phyloP scores from a whole-genome alignment of 1,140 invertebrate species.

The Lepidurus couesii region DNA sequence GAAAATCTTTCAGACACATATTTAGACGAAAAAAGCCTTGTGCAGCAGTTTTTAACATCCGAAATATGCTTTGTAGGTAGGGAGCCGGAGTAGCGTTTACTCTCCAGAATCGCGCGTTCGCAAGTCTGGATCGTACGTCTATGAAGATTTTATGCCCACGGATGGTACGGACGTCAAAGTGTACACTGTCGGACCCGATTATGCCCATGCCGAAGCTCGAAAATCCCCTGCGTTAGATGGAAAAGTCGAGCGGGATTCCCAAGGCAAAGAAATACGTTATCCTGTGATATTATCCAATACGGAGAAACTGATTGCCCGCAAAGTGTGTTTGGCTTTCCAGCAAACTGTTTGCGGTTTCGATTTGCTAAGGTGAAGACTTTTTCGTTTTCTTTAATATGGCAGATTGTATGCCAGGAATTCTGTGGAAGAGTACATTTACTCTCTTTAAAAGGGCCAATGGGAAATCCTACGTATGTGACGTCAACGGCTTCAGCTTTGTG shows the following conservation, averaged over 20 bases:
- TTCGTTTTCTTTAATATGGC: background rate
- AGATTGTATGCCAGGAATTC: background rate
- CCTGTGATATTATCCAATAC: slow-evolving; percentile 95
- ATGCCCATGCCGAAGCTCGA: slow-evolving; percentile 96
- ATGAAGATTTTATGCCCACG: slow-evolving; percentile 99
- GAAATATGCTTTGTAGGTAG: slow-evolving; percentile 63
- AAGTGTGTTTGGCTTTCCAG: slow-evolving; percentile 96
- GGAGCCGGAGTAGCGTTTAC: slow-evolving; percentile 95
- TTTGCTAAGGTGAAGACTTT: slow-evolving; percentile 67
- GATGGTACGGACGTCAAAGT: slow-evolving; percentile 93
- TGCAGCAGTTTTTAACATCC: too few relatives aligned
- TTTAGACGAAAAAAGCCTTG: too few relatives aligned
- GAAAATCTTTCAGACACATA: background rate
- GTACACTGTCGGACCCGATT: slow-evolving; percentile 94
- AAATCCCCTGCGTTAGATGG: slow-evolving; percentile 97
- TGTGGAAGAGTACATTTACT: slow-evolving; percentile 28
- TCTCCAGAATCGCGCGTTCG: slow-evolving; percentile 92
- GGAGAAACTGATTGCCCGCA: slow-evolving; percentile 98
- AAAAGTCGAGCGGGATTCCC: slow-evolving; percentile 95
- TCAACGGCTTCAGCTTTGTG: slow-evolving; percentile 99
- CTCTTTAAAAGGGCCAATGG: slow-evolving; percentile 77
- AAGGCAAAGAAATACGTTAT: slow-evolving; percentile 98
- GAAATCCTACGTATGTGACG: slow-evolving; percentile 98
- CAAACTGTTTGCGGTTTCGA: slow-evolving; percentile 99
- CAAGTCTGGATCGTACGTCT: slow-evolving; percentile 97